Percentiles rank a stretch among this genome's conserved stretches.
phyloP scores from a whole-genome alignment of 2,797 vertebrate genomes.

The Loris lydekkerianus region DNA sequence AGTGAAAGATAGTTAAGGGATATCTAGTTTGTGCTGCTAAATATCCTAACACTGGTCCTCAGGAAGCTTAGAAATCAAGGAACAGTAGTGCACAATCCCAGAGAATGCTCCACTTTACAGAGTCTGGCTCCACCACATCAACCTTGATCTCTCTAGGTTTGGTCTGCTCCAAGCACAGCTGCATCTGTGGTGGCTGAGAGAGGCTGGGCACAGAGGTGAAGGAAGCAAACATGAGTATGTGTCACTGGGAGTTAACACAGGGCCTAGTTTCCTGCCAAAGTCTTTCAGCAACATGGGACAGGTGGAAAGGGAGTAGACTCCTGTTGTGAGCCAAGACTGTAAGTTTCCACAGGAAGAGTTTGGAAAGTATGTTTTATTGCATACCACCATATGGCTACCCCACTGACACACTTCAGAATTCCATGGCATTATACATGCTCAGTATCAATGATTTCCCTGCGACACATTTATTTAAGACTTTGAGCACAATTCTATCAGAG shows the following conservation, averaged over 20 bases:
- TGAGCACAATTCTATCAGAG: constrained; percentile 7
- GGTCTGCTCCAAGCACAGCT: background rate
- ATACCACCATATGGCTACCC: constrained; percentile 70
- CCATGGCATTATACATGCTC: background rate
- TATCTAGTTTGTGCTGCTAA: background rate
- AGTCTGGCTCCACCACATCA: background rate
- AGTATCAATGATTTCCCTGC: constrained; percentile 35
- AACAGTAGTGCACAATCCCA: background rate
- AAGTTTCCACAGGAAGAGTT: constrained; percentile 59
- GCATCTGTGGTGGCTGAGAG: background rate
- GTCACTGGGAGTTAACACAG: constrained; percentile 52
- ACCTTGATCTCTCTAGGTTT: background rate
- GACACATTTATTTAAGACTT: constrained; percentile 21
- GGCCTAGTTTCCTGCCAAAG: constrained; percentile 67
- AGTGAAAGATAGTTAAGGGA: background rate
- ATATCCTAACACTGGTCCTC: background rate
- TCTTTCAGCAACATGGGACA: constrained; percentile 58
- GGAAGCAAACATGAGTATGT: background rate
- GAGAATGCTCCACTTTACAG: background rate
- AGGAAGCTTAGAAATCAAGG: background rate
- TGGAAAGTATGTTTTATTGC: constrained; percentile 62
- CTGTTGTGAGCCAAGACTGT: constrained; percentile 61
- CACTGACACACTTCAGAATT: constrained; percentile 46
- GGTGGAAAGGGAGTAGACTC: constrained; percentile 64
- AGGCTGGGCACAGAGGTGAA: background rate